Evolutionary conservation across 2,888 invertebrate genomes (phyloP), one percentile per base, ranked within the genome.

Genomic region (Agrotis segetum): DNA sequence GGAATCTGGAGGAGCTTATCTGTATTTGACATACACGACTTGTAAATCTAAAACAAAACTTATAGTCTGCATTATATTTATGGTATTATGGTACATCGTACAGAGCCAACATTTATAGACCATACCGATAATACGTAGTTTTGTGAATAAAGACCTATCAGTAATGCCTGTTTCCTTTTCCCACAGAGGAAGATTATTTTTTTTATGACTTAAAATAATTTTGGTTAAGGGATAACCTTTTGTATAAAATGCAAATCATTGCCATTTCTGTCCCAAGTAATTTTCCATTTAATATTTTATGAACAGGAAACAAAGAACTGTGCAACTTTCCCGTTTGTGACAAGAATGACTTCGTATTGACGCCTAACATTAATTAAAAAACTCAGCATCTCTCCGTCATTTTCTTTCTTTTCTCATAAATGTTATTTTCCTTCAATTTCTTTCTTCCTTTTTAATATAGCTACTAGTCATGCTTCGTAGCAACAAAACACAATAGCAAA

Each of bases 361-460:
- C 56, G 55, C 24, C 47, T 40, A 53, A 19, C 34, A 69, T 80
- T 75, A 65, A 80, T 80, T 62, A 77, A 80, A 65, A 73, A 77
- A 58, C 64, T 68, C 56, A 34, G 40, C 73, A 60, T 60, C 49
- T 50, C 19, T 9, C 17, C 47, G 55, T 49, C 46, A 55, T 79
- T 79, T 80, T 56, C 19, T 79, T 80, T 56, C 19, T n/a, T 60
- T 49, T 24, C 19, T 24, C 63, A 44, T 74, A 53, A 80, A 77
- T 60, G 74, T 67, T 44, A 52, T 58, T 62, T 64, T 61, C 49
- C 29, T 65, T 64, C n/a, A 56, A 61, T 55, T 73, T 73, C 7
- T 73, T 77, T 47, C n/a, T 44, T 49, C 47, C n/a, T 24, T 79
- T 67, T 47, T 40, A 49, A 50, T 46, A 34, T 2, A 53, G 19